Evolutionary conservation across 1,140 invertebrate species (phyloP), one percentile per base, ranked within the genome.

Genomic region (Nasonia giraulti): DNA sequence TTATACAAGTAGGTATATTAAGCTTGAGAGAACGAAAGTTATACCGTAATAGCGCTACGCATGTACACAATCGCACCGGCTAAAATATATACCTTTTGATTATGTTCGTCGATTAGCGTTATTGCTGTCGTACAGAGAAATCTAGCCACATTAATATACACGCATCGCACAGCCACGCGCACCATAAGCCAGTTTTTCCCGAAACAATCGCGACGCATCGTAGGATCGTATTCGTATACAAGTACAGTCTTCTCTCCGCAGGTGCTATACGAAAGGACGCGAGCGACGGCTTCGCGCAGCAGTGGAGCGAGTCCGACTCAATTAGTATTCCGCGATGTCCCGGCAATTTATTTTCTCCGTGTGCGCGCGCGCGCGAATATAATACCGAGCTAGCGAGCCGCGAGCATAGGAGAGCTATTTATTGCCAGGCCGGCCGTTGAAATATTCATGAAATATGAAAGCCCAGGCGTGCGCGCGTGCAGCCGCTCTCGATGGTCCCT

Each of bases 391-490:
- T 27, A 66, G 37, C 37, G 12, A 37, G 86, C 84, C 84, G 82
- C 82, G 50, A 20, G 33, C 50, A 31, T 85, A n/a, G 20, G 55
- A 62, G 83, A 86, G 84, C 86, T 90, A 90, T 90, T 90, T 90
- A 90, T 87, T 86, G 84, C 87, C 75, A 77, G 84, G 86, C 83
- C 81, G 85, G 86, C 86, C 87, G 87, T 76, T 90, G 89, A 91
- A 91, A 90, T 90, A 91, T 91, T 91, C 89, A 91, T 89, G 89
- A 91, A 90, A 89, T 88, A 86, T 78, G 66, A 33, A 78, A 83
- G 82, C 55, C 20, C 75, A 62, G 55, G 55, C 55, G 17, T 62
- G 40, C 62, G n/a, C 73, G n/a, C 73, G 44, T 17, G 20, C 83
- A 40, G 68, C n/a, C 74, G 62, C 68, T 82, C 79, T 89, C 87